Evolutionary conservation across 2,113 vertebrate species (phyloP).

Genomic region (Pampusana beccarii): DNA sequence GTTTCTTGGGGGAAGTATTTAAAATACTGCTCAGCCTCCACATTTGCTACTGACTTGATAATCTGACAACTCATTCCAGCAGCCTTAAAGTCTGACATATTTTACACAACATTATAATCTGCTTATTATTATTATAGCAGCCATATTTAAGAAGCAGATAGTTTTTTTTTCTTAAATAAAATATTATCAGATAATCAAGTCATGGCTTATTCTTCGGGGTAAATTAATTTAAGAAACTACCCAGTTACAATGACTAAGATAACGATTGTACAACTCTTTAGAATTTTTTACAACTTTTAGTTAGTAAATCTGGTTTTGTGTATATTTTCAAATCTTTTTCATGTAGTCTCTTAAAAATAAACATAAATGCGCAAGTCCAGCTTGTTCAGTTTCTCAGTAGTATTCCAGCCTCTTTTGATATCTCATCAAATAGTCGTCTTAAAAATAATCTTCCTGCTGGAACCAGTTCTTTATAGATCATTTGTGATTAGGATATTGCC

Average conservation of each 20-base stretch:
- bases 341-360: slow-evolving; percentile 83
- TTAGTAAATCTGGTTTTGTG: slow-evolving; percentile 82
- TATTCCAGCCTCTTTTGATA: slow-evolving; percentile 83
- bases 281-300: slow-evolving; percentile 86
- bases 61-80: slow-evolving; percentile 80
- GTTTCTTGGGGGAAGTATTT: slow-evolving; percentile 68
- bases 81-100: slow-evolving; percentile 80
- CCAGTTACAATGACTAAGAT: slow-evolving; percentile 79
- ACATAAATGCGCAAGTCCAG: slow-evolving; percentile 91
- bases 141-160: slow-evolving; percentile 84
- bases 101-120: slow-evolving; percentile 81
- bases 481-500: slow-evolving; percentile 78
- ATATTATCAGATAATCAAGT: slow-evolving; percentile 85
- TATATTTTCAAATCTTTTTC: slow-evolving; percentile 80
- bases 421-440: slow-evolving; percentile 72
- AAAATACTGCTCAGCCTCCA: slow-evolving; percentile 76
- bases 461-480: slow-evolving; percentile 75
- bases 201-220: slow-evolving; percentile 80
- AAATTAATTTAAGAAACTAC: slow-evolving; percentile 86
- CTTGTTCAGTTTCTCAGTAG: slow-evolving; percentile 92
- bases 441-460: slow-evolving; percentile 81
- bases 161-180: slow-evolving; percentile 77
- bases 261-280: slow-evolving; percentile 84
- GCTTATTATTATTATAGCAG: slow-evolving; percentile 85
- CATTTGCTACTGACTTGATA: slow-evolving; percentile 72